Evolutionary conservation across 2,888 invertebrate genomes (phyloP), one percentile per base, ranked within the genome.

Genomic region (Cataglyphis cursor): DNA sequence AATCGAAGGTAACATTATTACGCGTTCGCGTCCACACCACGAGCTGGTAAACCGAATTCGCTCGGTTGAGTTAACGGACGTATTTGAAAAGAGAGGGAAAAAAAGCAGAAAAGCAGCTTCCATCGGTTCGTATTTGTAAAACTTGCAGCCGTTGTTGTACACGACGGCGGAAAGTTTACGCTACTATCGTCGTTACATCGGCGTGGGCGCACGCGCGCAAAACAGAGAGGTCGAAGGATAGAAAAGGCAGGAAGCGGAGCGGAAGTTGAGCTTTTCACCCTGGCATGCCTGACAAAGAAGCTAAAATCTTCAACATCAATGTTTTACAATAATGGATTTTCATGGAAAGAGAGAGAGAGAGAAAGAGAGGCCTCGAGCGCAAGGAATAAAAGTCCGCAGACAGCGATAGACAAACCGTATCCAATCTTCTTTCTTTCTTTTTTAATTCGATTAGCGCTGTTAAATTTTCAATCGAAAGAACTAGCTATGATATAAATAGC

Each of bases 221-320:
- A 44, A 78, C 31, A 70, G 59, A 41, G 41, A 59, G 54, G 51
- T 48, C 31, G 57, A 24, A 18, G 24, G 38, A 21, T 24, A 72
- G 54, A 70, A 80, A 38, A 48, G 83, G 64, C 57, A 83, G 83
- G 73, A 75, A 68, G 70, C 86, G 64, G 44, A 61, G 78, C 87
- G 84, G 78, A 81, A 87, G 83, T 72, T 82, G 85, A 82, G 76
- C 75, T 84, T 87, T 84, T 57, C 73, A 59, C 85, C 62, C 66
- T 70, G 76, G 72, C 83, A 70, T 83, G 38, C 61, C 80, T 78
- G 82, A 84, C 73, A 81, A 80, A 84, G 85, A 87, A 87, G 82
- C 85, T 89, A 78, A 84, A 89, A 85, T 84, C 82, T 83, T 84
- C 84, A 83, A 75, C 85, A 76, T 83, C 85, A 85, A 85, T 89